Conservation (phyloP, 2,797 vertebrate genomes). For the Gallinago nigripennis region DNA sequence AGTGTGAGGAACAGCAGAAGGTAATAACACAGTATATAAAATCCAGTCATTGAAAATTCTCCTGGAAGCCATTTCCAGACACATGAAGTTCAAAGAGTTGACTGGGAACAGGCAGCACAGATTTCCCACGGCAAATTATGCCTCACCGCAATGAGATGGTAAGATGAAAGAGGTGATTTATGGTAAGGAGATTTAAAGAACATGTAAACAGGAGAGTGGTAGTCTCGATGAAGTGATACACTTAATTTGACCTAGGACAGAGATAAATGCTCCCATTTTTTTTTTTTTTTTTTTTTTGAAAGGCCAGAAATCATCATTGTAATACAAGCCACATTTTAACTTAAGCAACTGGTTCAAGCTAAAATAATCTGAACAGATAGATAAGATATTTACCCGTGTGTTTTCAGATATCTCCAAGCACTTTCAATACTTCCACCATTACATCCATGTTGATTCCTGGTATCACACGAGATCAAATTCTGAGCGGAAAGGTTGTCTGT, state of each 20-base stretch:
- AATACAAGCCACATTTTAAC: not conserved
- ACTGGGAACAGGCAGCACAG: not conserved
- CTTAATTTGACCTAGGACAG: not conserved
- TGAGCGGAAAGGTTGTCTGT: conserved; percentile 79
- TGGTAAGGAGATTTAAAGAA: not conserved
- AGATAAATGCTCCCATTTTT: not conserved
- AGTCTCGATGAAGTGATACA: not conserved
- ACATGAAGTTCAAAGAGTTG: not conserved
- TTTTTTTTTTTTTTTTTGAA: not conserved
- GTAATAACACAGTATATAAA: not conserved
- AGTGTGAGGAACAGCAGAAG: not conserved
- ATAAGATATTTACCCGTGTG: conserved; percentile 85
- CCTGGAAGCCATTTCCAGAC: not conserved
- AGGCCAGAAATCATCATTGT: not conserved
- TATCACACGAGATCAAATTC: conserved; percentile 80
- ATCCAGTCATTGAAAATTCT: not conserved
- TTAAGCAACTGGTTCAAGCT: not conserved
- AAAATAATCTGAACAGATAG: not conserved
- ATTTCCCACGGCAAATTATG: not conserved
- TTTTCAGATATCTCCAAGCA: conserved; percentile 93
- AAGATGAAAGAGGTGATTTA: not conserved
- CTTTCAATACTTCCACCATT: conserved; percentile 88
- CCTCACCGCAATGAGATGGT: not conserved
- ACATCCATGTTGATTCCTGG: conserved; percentile 84
- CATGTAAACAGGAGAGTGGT: not conserved